Evolutionary conservation across 2,113 vertebrate species (phyloP).

Genomic region (Spilogale gracilis): DNA sequence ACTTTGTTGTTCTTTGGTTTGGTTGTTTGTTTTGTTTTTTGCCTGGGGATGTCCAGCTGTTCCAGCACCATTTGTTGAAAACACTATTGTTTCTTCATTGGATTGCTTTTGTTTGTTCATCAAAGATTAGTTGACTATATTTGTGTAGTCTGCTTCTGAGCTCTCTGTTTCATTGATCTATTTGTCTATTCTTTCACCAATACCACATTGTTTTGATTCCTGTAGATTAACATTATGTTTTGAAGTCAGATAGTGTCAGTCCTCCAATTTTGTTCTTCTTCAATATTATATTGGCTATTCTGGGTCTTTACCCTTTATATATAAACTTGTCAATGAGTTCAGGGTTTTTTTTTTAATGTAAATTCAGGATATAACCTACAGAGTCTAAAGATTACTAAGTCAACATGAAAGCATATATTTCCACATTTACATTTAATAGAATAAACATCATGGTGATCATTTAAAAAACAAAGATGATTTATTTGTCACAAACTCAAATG

Average conservation of each 20-base stretch:
- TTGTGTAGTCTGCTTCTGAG: neutral
- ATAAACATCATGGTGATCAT: neutral
- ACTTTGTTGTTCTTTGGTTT: neutral
- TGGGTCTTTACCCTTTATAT: neutral
- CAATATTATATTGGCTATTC: neutral
- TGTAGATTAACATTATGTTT: neutral
- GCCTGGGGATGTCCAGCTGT: neutral
- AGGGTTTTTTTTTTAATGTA: neutral
- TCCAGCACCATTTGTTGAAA: neutral
- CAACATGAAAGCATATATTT: constrained; percentile 18
- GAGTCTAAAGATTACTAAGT: neutral
- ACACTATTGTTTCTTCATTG: neutral
- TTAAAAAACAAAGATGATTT: constrained; percentile 38
- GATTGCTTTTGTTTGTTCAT: neutral
- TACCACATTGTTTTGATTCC: neutral
- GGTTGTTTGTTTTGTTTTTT: neutral
- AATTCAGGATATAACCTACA: neutral
- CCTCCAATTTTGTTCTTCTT: neutral
- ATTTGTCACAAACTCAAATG: constrained; percentile 14
- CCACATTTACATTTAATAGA: neutral
- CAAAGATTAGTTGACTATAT: neutral
- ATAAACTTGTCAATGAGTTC: neutral
- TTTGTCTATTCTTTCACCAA: neutral
- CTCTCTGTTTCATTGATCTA: neutral
- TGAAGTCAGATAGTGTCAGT: neutral